Evolutionary conservation across 2,113 vertebrate genomes (phyloP).

Genomic region (Gymnocephalus cernua): DNA sequence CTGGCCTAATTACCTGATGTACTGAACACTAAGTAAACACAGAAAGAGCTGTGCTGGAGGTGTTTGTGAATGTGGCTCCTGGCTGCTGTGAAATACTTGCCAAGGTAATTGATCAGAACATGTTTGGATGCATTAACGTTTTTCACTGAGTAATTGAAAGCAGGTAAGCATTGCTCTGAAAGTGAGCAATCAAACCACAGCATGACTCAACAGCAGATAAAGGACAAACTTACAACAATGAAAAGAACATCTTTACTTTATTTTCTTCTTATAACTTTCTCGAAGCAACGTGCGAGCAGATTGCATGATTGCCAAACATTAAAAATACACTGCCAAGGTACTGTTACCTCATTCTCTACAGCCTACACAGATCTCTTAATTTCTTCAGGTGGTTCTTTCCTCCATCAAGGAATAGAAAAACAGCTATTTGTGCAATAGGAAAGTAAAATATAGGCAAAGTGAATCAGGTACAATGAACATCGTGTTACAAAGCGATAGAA

Average conservation of each 20-base stretch:
- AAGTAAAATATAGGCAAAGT: background rate
- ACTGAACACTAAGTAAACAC: constrained; percentile 48
- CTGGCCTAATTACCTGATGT: constrained; percentile 72
- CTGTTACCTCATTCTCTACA: background rate
- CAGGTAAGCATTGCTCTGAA: constrained; percentile 65
- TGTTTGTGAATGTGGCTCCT: constrained; percentile 60
- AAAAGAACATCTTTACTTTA: constrained; percentile 30
- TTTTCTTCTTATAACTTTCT: background rate
- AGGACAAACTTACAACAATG: constrained; percentile 9
- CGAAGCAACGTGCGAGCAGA: background rate
- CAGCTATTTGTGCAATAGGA: background rate
- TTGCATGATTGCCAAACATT: background rate
- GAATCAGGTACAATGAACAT: background rate
- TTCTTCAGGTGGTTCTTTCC: background rate
- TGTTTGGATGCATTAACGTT: constrained; percentile 74
- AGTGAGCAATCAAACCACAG: constrained; percentile 69
- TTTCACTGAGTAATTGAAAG: constrained; percentile 60
- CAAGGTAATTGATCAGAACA: constrained; percentile 71
- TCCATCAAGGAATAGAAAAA: background rate
- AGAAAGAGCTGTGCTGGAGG: constrained; percentile 32
- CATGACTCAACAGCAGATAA: constrained; percentile 42
- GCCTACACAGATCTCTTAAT: background rate
- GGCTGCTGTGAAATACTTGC: constrained; percentile 64
- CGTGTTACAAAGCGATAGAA: too few relatives aligned
- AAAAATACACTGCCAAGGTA: background rate